Evolutionary conservation across 1,140 invertebrate genomes (phyloP), one percentile per base, ranked within the genome.

Genomic region (Apis dorsata): DNA sequence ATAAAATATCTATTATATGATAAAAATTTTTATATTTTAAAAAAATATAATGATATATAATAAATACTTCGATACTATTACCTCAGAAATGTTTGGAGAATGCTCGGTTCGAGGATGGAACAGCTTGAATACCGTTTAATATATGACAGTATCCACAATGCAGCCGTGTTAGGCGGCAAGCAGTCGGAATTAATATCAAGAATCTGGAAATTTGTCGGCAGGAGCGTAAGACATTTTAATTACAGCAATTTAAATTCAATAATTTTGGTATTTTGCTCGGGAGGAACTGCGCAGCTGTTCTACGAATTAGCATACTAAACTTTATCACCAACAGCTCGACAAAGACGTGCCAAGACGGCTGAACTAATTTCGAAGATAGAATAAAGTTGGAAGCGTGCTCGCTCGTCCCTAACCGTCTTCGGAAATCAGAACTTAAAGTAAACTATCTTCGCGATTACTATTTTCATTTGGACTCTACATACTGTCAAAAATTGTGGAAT

Each of bases 171-270:
- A 75, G 51, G 24, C 57, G 62, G 71, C 76, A 70, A 73, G 44
- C 75, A 60, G 73, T 69, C 65, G 79, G 78, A 66, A 87, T 86
- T 88, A 88, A 88, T 83, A 71, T 55, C 55, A 76, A 66, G 69
- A 88, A 83, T 85, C 80, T 71, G 66, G 84, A 81, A 83, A 88
- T 88, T 88, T 79, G 77, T 78, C 77, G 68, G 75, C 55, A 63
- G 53, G 13, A 49, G 51, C 75, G 84, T 81, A 88, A 90, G 90
- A 93, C 90, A 92, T 94, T 93, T 93, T 94, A 94, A 94, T 94
- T 93, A 93, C 92, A 91, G 91, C 92, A 94, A 94, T 94, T 94
- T 94, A 94, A 94, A 94, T 94, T 94, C 93, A 94, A 94, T 94
- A 93, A 94, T 93, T 93, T 94, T 91, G 90, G 90, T 93, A 92